These are phyloP conservation scores for Actias luna DNA, from an alignment of 2,888 invertebrate species.

Conservation along the genomic window DNA sequence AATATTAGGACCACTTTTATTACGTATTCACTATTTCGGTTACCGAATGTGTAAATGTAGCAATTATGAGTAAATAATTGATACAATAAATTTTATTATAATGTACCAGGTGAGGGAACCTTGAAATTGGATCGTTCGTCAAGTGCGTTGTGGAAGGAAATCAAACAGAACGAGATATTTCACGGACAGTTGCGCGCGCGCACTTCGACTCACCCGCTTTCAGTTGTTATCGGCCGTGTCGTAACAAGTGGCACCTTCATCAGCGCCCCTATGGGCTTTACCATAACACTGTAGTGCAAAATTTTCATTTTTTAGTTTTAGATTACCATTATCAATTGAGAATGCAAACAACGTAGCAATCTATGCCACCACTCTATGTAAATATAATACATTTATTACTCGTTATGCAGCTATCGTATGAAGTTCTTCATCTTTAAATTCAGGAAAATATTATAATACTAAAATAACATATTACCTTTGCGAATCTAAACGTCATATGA, in stretches of 20 bases:
- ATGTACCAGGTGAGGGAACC: slow-evolving; percentile 18
- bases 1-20: too few species aligned
- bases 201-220: slow-evolving; percentile 26
- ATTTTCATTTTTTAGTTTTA: neutral
- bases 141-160: slow-evolving; percentile 26
- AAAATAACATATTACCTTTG: too few species aligned
- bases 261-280: neutral
- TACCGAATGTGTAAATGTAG: neutral
- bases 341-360: neutral
- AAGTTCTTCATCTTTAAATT: too few species aligned
- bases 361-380: neutral
- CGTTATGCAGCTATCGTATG: too few species aligned
- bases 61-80: neutral
- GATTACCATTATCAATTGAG: neutral
- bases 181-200: slow-evolving; percentile 36
- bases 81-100: neutral
- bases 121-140: slow-evolving; percentile 19
- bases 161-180: slow-evolving; percentile 29
- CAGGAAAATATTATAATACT: too few species aligned
- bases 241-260: slow-evolving; percentile 20
- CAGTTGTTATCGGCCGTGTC: slow-evolving; percentile 26
- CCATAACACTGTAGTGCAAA: neutral
- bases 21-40: neutral
- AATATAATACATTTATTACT: too few species aligned
- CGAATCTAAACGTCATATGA: too few species aligned